phyloP scores from a whole-genome alignment of 2,113 vertebrate genomes.

The Solea senegalensis region DNA sequence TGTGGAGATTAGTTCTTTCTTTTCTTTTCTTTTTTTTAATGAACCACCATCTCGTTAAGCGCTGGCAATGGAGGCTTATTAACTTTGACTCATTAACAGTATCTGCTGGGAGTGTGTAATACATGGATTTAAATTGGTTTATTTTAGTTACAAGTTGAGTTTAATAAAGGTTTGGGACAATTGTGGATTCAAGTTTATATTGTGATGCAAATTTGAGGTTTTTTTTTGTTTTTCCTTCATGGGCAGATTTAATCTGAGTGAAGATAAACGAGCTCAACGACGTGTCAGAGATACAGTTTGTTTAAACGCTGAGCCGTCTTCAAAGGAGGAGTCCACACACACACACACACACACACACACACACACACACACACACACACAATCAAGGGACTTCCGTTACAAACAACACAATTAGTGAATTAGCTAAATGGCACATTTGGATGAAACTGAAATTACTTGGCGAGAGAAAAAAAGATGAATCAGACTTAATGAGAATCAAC shows the following conservation, averaged over 20 bases:
- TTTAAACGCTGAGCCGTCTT: neutral
- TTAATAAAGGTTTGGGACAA: neutral
- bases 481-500: slow-evolving; percentile 61
- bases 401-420: slow-evolving; percentile 47
- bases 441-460: slow-evolving; percentile 5
- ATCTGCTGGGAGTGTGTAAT: slow-evolving; percentile 49
- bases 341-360: no score
- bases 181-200: no score
- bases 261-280: neutral
- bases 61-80: slow-evolving; percentile 34
- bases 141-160: slow-evolving; percentile 28
- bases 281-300: neutral
- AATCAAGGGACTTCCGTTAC: slow-evolving; percentile 1
- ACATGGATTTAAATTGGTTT: slow-evolving; percentile 37
- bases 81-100: slow-evolving; percentile 35
- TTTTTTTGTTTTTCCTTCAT: no score
- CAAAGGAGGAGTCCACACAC: neutral
- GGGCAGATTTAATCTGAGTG: neutral
- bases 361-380: slow-evolving; percentile 3
- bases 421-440: slow-evolving; percentile 43
- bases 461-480: neutral
- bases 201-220: no score
- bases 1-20: slow-evolving; percentile 42
- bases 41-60: slow-evolving; percentile 50
- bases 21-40: slow-evolving; percentile 36